phyloP scores from a whole-genome alignment of 2,113 vertebrate species.

The Lagopus muta region DNA sequence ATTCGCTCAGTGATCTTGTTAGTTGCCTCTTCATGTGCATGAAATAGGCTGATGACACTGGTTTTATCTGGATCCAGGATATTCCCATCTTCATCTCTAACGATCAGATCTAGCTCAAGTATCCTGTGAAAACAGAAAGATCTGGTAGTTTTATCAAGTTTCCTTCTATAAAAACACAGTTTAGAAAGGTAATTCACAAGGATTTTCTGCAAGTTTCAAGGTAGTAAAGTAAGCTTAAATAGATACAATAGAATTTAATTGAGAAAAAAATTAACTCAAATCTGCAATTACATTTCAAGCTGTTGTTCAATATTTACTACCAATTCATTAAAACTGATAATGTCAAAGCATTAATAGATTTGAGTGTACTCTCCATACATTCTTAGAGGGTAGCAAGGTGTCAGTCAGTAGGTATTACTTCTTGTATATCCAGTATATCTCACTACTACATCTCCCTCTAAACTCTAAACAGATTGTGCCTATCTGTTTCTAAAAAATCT shows the following conservation, averaged over 20 bases:
- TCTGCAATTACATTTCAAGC: rapidly evolving
- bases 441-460: not conserved
- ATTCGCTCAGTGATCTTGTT: constrained; percentile 92
- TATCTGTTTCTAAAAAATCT: not conserved
- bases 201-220: not conserved
- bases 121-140: constrained; percentile 80
- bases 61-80: constrained; percentile 94
- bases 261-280: not conserved
- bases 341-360: not conserved
- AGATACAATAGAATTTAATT: not conserved
- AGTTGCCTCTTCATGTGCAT: constrained; percentile 92
- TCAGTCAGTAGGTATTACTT: not conserved
- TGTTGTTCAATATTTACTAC: not conserved
- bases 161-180: not conserved
- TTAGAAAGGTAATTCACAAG: not conserved
- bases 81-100: constrained; percentile 93
- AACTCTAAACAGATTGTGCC: not conserved
- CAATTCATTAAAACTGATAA: not conserved
- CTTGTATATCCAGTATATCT: not conserved
- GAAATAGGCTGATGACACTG: constrained; percentile 93
- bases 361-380: not conserved
- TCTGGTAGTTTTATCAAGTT: not conserved
- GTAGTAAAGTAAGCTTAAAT: not conserved
- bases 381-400: not conserved
- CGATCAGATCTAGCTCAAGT: constrained; percentile 92